A percentile compares a stretch with the other conserved stretches of the same genome.
phyloP scores from a whole-genome alignment of 64 coral and sea anemone genomes.

The Orbicella faveolata region DNA sequence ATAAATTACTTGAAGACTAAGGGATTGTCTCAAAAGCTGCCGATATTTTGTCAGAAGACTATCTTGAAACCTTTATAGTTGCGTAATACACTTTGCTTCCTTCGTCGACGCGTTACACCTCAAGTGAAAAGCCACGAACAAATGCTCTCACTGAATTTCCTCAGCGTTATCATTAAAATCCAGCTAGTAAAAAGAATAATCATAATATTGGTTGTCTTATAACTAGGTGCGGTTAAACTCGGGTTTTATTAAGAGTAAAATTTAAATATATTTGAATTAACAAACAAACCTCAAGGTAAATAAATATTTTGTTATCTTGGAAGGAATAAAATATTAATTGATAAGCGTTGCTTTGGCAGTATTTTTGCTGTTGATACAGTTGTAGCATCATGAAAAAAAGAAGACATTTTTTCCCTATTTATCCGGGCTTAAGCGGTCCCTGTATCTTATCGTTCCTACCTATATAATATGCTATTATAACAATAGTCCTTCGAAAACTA shows the following conservation, averaged over 20 bases:
- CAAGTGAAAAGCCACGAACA: not conserved
- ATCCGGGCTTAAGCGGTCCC: too few relatives aligned
- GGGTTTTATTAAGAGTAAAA: not conserved
- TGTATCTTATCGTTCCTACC: too few relatives aligned
- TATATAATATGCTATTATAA: too few relatives aligned
- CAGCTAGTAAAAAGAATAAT: not conserved
- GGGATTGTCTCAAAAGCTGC: too few relatives aligned
- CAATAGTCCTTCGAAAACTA: too few relatives aligned
- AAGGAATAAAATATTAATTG: constrained; percentile 8
- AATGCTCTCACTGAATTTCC: not conserved
- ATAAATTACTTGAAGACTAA: too few relatives aligned
- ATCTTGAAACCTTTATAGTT: too few relatives aligned
- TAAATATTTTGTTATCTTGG: constrained; percentile 18
- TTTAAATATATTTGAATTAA: constrained; percentile 21
- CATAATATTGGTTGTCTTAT: not conserved
- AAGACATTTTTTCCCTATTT: too few relatives aligned
- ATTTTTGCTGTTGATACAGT: not conserved
- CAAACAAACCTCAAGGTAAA: not conserved
- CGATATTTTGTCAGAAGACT: too few relatives aligned
- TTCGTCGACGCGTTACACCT: too few relatives aligned
- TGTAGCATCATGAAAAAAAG: not conserved
- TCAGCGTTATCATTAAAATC: too few relatives aligned
- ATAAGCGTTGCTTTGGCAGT: not conserved
- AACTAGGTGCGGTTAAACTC: constrained; percentile 8
- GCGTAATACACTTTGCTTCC: too few relatives aligned